phyloP scores from a whole-genome alignment of 2,797 vertebrate genomes.

The Microctenopoma steveboyesi region DNA sequence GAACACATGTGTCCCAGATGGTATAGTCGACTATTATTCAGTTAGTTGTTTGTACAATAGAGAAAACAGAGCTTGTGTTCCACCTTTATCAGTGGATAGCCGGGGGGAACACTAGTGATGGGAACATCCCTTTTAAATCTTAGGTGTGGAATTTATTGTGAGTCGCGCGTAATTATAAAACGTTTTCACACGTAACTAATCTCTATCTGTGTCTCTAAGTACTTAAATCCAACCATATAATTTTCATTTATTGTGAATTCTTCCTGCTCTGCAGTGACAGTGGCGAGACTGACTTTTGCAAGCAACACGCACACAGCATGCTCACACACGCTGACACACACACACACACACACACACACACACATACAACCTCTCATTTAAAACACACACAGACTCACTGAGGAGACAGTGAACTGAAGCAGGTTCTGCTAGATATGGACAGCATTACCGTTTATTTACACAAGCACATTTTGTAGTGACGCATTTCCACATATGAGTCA shows the following conservation, averaged over 20 bases:
- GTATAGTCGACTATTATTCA: constrained; percentile 43
- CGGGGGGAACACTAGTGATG: not conserved
- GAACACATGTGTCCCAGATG: constrained; percentile 65
- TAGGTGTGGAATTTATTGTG: constrained; percentile 27
- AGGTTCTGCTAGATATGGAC: constrained; percentile 17
- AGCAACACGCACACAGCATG: constrained; percentile 48
- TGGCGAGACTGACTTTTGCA: constrained; percentile 13
- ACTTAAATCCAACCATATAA: constrained; percentile 37
- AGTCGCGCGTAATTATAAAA: constrained; percentile 26
- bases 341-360: not conserved
- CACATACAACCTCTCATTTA: constrained; percentile 24
- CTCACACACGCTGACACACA: constrained; percentile 41
- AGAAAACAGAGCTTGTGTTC: constrained; percentile 30
- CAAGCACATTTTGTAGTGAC: not conserved
- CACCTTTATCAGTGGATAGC: constrained; percentile 19
- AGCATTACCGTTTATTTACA: constrained; percentile 27
- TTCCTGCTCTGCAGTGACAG: constrained; percentile 1
- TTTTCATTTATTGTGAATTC: constrained; percentile 49
- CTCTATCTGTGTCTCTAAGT: constrained; percentile 22
- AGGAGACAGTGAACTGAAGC: constrained; percentile 6
- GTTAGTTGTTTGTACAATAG: constrained; percentile 48
- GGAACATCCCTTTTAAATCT: constrained; percentile 22
- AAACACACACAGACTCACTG: constrained; percentile 29
- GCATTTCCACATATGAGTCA: not conserved
- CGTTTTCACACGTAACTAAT: constrained; percentile 19